Percentiles rank a stretch among this genome's conserved stretches.
Evolutionary conservation across 2,888 invertebrate species (phyloP).

Genomic region (Hymenopus coronatus): DNA sequence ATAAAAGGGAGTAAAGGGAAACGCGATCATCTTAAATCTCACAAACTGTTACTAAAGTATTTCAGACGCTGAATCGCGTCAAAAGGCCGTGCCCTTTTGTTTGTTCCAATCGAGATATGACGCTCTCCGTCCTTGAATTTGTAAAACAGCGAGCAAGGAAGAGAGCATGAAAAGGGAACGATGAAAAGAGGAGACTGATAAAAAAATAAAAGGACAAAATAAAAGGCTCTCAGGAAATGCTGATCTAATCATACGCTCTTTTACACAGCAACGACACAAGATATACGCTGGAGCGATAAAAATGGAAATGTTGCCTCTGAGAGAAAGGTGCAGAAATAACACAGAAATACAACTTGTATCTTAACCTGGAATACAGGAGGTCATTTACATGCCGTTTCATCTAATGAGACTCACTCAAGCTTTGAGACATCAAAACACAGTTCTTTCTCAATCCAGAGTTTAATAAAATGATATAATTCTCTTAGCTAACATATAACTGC

Average conservation of each 20-base stretch:
- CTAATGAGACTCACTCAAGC: too few relatives aligned
- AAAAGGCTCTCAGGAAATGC: not conserved
- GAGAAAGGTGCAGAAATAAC: not conserved
- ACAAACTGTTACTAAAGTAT: not conserved
- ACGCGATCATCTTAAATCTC: not conserved
- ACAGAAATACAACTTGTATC: too few relatives aligned
- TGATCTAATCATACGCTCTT: not conserved
- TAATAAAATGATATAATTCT: too few relatives aligned
- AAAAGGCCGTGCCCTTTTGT: not conserved
- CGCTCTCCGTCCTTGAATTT: not conserved
- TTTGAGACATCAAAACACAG: too few relatives aligned
- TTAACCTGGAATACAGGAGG: too few relatives aligned
- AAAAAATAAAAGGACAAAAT: not conserved
- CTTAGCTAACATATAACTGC: too few relatives aligned
- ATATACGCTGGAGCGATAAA: too few relatives aligned
- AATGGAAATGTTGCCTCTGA: not conserved
- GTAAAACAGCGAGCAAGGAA: not conserved
- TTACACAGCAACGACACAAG: not conserved
- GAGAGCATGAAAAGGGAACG: not conserved
- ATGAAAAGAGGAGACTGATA: not conserved
- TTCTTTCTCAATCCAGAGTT: too few relatives aligned
- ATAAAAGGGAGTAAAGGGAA: not conserved
- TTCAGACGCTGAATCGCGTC: not conserved
- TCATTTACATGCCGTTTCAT: too few relatives aligned
- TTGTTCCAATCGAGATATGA: not conserved